These are phyloP conservation scores for Lycaena phlaeas DNA, from an alignment of 2,888 invertebrate genomes.

Conservation along the genomic window DNA sequence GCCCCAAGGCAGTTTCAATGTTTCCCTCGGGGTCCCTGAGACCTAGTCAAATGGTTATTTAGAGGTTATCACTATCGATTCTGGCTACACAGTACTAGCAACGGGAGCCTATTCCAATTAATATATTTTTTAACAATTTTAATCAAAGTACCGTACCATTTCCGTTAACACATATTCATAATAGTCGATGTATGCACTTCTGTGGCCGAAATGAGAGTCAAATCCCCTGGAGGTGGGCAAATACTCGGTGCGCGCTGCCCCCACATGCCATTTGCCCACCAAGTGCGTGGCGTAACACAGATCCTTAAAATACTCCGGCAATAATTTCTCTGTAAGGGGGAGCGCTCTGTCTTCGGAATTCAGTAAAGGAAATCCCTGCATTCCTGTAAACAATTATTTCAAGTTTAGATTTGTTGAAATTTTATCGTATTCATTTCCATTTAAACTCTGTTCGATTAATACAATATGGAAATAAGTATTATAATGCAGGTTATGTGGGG, in stretches of 20 bases:
- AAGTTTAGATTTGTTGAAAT: not conserved
- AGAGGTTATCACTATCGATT: no score
- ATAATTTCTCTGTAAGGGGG: conserved; percentile 58
- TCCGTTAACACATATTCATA: conserved; percentile 69
- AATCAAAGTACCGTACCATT: no score
- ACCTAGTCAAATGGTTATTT: no score
- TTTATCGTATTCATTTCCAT: no score
- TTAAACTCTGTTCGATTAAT: no score
- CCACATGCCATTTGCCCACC: conserved; percentile 88
- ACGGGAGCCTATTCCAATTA: no score
- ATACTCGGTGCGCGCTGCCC: conserved; percentile 63
- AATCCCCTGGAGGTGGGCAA: conserved; percentile 84
- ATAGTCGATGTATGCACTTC: conserved; percentile 87
- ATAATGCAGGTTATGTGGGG: no score
- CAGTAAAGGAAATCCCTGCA: conserved; percentile 58
- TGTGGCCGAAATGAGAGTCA: conserved; percentile 88
- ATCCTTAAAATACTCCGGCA: conserved; percentile 76
- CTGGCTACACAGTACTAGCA: no score
- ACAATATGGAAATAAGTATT: no score
- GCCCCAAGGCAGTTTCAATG: no score
- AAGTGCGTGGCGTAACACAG: conserved; percentile 83
- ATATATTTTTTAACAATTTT: no score
- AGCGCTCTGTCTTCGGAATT: conserved; percentile 56
- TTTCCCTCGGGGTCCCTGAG: no score
- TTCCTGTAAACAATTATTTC: conserved; percentile 37